phyloP scores from a whole-genome alignment of 2,888 invertebrate genomes.

The Lepidochrysops patricia region DNA sequence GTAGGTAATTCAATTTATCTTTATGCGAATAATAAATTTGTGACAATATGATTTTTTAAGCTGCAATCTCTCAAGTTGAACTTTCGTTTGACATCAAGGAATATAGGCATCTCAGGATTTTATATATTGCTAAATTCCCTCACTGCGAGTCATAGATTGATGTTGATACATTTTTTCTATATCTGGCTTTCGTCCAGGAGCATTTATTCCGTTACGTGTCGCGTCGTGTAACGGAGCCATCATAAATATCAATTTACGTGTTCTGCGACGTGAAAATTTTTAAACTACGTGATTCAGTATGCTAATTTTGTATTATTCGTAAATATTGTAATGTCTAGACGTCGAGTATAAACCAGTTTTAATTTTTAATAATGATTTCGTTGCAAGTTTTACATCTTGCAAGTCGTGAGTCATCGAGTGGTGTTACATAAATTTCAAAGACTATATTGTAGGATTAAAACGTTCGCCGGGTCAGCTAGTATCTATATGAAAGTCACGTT shows the following conservation, averaged over 20 bases:
- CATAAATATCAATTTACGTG: slow-evolving; percentile 6
- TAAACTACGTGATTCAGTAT: slow-evolving; percentile 7
- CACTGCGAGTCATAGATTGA: background rate
- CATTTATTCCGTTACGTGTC: background rate
- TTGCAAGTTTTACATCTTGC: too few relatives aligned
- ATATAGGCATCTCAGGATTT: background rate
- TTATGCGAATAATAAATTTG: too few relatives aligned
- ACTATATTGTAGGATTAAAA: too few relatives aligned
- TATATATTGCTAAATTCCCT: background rate
- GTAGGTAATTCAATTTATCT: too few relatives aligned
- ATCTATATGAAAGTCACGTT: too few relatives aligned
- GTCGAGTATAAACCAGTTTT: background rate
- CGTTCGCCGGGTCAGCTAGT: too few relatives aligned
- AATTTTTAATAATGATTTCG: background rate
- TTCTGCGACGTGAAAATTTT: background rate
- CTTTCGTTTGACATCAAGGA: background rate
- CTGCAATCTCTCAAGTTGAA: too few relatives aligned
- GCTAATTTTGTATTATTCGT: background rate
- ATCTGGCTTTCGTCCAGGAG: slow-evolving; percentile 5
- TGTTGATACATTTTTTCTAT: background rate
- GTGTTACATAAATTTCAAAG: too few relatives aligned
- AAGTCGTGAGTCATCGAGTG: too few relatives aligned
- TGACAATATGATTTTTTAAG: too few relatives aligned
- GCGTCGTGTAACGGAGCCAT: background rate
- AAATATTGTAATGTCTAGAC: slow-evolving; percentile 4